Evolutionary conservation across 2,888 invertebrate genomes (phyloP), one percentile per base, ranked within the genome.

Genomic region (Heliconius cydno): DNA sequence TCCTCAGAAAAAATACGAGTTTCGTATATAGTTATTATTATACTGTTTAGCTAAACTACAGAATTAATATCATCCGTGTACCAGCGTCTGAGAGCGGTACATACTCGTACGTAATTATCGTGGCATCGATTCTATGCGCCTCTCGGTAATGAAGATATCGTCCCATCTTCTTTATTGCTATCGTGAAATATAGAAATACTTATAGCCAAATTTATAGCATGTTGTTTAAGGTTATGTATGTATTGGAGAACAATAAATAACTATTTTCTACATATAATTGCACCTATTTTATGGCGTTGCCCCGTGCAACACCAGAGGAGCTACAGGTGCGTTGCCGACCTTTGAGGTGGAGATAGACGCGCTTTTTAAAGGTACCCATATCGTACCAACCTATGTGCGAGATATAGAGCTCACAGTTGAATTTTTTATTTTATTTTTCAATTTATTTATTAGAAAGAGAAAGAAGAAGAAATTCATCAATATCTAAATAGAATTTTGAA

Each of bases 101-200:
- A 79, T 83, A 34, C 34, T 34, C 34, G 34, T 34, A 34, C 1
- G 34, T 34, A 92, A 92, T 93, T 92, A 92, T 90, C 89, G 87
- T 84, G 84, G 89, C 90, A 89, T 89, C 90, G 89, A 90, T 91
- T 88, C 87, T 87, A 86, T 86, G 86, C 87, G 88, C 88, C 82
- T 86, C 81, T 86, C 81, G 87, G 87, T 92, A 92, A 93, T 92
- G 92, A 92, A 93, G 90, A 92, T 91, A 92, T 92, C 90, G 87
- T 82, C 86, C 86, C 86, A 88, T 90, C 90, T 88, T 87, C 88
- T 89, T 88, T 89, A 88, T 90, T 91, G 90, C 90, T 88, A 89
- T 90, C 89, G 89, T 88, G 86, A 88, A 88, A 87, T 88, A 86
- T 88, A 86, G 86, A 86, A 87, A 86, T 87, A 85, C 85, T 86